A percentile compares a stretch with the other conserved stretches of the same genome.
Evolutionary conservation across 2,113 vertebrate species (phyloP).

Genomic region (Coturnix japonica): DNA sequence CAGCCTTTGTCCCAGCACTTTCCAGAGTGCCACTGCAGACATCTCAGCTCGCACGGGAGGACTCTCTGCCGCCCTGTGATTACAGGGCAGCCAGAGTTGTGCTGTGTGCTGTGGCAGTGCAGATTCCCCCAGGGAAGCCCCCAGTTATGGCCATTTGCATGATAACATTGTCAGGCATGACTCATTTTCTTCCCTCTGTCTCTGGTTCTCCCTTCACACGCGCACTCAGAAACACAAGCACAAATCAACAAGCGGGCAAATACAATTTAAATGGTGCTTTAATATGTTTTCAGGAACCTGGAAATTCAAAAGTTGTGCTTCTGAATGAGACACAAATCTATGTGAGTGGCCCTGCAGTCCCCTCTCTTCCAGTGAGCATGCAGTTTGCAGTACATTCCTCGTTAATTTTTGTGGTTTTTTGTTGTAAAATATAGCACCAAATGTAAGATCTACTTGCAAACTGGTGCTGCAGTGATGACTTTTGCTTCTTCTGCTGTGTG

Average conservation of each 20-base stretch:
- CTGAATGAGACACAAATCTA: background rate
- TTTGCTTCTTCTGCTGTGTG: background rate
- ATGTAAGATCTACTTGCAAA: background rate
- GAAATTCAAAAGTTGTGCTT: background rate
- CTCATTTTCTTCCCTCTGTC: slow-evolving; percentile 44
- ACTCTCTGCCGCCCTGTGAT: slow-evolving; percentile 9
- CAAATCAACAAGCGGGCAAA: slow-evolving; percentile 19
- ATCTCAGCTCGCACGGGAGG: slow-evolving; percentile 26
- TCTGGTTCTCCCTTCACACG: slow-evolving; percentile 5
- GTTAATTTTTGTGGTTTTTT: background rate
- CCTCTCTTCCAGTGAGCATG: background rate
- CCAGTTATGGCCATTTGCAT: slow-evolving; percentile 41
- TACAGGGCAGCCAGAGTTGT: slow-evolving; percentile 51
- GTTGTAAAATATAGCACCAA: background rate
- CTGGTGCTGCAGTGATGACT: background rate
- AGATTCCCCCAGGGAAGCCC: slow-evolving; percentile 50
- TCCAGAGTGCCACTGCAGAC: slow-evolving; percentile 13
- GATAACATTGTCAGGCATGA: slow-evolving; percentile 47
- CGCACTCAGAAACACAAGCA: background rate
- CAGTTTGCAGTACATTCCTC: background rate
- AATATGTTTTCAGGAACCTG: background rate
- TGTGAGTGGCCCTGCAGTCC: background rate
- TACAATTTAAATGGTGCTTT: slow-evolving; percentile 10
- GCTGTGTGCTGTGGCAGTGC: slow-evolving; percentile 52
- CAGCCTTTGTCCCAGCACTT: background rate